These are phyloP conservation scores for Simalia tracyae DNA, from an alignment of 2,797 vertebrate species.

Conservation along the genomic window DNA sequence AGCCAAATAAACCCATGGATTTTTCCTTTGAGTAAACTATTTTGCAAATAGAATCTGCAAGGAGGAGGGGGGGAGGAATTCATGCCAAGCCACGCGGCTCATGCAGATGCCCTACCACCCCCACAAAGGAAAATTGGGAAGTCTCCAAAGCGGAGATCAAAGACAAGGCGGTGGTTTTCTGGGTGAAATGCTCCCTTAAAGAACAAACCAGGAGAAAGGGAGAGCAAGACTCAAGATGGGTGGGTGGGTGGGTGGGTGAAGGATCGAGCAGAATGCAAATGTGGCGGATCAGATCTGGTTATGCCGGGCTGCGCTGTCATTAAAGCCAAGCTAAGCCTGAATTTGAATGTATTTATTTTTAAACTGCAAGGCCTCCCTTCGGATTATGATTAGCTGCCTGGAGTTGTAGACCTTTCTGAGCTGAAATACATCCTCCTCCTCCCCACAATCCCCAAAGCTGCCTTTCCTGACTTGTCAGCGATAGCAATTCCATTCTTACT, in stretches of 20 bases:
- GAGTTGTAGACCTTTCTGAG: slow-evolving; percentile 55
- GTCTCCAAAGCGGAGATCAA: background rate
- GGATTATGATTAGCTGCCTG: slow-evolving; percentile 62
- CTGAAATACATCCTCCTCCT: slow-evolving; percentile 50
- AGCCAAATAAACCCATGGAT: background rate
- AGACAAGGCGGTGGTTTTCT: background rate
- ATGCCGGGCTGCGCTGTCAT: slow-evolving; percentile 23
- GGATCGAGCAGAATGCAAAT: slow-evolving; percentile 52
- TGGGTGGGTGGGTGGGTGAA: background rate
- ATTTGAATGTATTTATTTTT: slow-evolving; percentile 32
- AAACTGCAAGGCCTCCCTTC: slow-evolving; percentile 43
- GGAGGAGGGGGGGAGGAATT: background rate
- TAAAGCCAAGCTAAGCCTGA: slow-evolving; percentile 59
- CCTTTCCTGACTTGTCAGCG: slow-evolving; percentile 10
- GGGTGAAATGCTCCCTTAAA: background rate
- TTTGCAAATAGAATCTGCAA: background rate
- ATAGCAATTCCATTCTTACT: slow-evolving; percentile 20
- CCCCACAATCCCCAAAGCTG: slow-evolving; percentile 32
- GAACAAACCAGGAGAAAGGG: background rate
- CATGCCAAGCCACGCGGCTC: background rate
- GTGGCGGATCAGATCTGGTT: slow-evolving; percentile 33
- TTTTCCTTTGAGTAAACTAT: background rate
- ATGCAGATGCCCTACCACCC: background rate
- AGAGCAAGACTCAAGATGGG: background rate
- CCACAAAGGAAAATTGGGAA: background rate